phyloP scores from a whole-genome alignment of 2,888 invertebrate species.

The Drosophila nr. medialis region DNA sequence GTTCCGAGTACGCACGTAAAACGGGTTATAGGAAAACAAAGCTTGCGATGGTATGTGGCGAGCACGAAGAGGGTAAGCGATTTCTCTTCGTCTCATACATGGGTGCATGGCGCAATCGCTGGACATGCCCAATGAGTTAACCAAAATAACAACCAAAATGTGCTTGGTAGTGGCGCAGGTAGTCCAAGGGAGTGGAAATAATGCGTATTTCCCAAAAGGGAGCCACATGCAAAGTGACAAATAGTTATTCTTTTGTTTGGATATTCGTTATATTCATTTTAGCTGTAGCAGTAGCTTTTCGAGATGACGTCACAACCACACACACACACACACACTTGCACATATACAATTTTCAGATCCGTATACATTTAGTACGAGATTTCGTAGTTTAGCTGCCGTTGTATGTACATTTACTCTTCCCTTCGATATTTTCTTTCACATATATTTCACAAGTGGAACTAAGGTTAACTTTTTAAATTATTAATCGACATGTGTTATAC shows the following conservation, averaged over 20 bases:
- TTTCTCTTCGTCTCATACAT: constrained; percentile 73
- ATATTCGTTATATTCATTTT: neutral
- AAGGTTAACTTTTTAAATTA: neutral
- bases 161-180: neutral
- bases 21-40: constrained; percentile 51
- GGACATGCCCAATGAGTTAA: constrained; percentile 50
- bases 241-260: neutral
- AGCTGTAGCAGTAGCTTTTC: constrained; percentile 5
- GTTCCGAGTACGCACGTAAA: constrained; percentile 15
- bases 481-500: neutral
- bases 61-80: constrained; percentile 47
- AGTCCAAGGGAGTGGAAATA: constrained; percentile 26
- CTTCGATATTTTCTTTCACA: neutral
- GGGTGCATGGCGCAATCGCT: constrained; percentile 74
- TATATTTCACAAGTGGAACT: neutral
- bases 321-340: neutral
- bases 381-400: neutral
- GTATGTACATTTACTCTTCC: neutral
- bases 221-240: constrained; percentile 2
- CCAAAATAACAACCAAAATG: constrained; percentile 7
- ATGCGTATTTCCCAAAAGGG: neutral
- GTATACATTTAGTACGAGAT: neutral
- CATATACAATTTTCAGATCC: neutral
- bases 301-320: constrained; percentile 38
- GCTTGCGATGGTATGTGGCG: constrained; percentile 18